Percentiles rank a stretch among this genome's conserved stretches.
phyloP scores from a whole-genome alignment of 2,113 vertebrate species.

The Girardinichthys multiradiatus region DNA sequence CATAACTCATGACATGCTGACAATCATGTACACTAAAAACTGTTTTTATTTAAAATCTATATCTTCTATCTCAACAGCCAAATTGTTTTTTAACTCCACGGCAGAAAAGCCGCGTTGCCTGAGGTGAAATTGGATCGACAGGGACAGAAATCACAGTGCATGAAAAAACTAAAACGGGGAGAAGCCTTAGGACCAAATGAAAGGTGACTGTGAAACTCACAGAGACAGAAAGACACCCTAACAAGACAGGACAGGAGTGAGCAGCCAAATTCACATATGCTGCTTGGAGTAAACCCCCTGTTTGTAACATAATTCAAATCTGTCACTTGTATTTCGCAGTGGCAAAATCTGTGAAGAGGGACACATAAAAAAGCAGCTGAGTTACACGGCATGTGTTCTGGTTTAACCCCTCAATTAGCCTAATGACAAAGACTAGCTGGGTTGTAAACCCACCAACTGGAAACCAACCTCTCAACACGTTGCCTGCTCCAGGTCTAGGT shows the following conservation, averaged over 20 bases:
- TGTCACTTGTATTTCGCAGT: conserved; percentile 20
- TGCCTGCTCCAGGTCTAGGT: conserved; percentile 17
- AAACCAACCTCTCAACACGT: conserved; percentile 10
- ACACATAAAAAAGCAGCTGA: neutral
- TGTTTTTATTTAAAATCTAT: conserved; percentile 13
- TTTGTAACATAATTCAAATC: conserved; percentile 17
- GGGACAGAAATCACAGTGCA: conserved; percentile 27
- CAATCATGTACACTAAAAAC: neutral
- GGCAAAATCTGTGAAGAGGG: neutral
- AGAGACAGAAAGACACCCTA: conserved; percentile 25
- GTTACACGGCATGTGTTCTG: neutral
- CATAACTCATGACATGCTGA: neutral
- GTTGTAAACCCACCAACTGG: conserved; percentile 10
- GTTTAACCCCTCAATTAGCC: neutral
- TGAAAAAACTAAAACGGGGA: conserved; percentile 11
- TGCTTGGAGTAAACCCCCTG: conserved; percentile 12
- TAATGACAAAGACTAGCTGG: conserved; percentile 20
- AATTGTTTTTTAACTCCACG: conserved; percentile 18
- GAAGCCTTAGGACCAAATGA: conserved; percentile 45
- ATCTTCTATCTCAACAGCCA: conserved; percentile 16
- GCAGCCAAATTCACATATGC: conserved; percentile 26
- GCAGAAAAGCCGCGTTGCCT: conserved; percentile 7
- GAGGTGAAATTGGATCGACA: conserved; percentile 36
- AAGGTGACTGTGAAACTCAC: conserved; percentile 50
- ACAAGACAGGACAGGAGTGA: conserved; percentile 39